Percentiles rank a stretch among this genome's conserved stretches.
Evolutionary conservation across 2,888 invertebrate species (phyloP).

Genomic region (Lithophane semibrunnea): DNA sequence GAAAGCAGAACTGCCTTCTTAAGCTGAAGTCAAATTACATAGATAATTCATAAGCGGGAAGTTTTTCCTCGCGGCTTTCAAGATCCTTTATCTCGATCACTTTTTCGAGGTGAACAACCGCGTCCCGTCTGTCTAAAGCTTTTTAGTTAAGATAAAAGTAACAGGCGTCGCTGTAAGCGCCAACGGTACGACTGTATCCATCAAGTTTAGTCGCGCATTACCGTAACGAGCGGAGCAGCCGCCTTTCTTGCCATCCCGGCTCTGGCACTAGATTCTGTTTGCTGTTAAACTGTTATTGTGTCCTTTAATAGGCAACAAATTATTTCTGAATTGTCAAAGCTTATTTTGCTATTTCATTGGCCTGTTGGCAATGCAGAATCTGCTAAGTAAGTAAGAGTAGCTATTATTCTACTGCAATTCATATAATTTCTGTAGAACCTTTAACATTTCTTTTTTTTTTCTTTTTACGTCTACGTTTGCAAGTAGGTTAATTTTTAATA

Average conservation of each 20-base stretch:
- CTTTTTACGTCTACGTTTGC: conserved; percentile 16
- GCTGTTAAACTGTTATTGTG: conserved; percentile 61
- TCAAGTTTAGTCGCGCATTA: conserved; percentile 81
- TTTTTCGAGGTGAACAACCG: conserved; percentile 61
- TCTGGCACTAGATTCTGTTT: conserved; percentile 61
- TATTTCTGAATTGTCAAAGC: conserved; percentile 6
- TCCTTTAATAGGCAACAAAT: conserved; percentile 49
- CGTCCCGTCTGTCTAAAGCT: conserved; percentile 62
- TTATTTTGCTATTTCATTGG: conserved; percentile 5
- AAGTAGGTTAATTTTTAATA: conserved; percentile 28
- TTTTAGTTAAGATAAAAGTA: conserved; percentile 74
- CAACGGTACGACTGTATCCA: conserved; percentile 72
- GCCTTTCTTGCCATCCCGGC: conserved; percentile 56
- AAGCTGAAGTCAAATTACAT: conserved; percentile 26
- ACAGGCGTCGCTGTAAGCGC: conserved; percentile 70
- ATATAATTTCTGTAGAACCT: conserved; percentile 4
- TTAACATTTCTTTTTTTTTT: neutral
- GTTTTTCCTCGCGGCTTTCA: conserved; percentile 40
- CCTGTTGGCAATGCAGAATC: neutral
- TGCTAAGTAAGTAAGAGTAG: neutral
- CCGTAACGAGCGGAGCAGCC: conserved; percentile 73
- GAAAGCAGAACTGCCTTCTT: conserved; percentile 17
- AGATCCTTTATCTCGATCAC: conserved; percentile 61
- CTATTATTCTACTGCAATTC: conserved; percentile 1
- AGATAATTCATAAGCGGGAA: conserved; percentile 51